Conservation (phyloP, 2,797 vertebrate genomes). For the Scyliorhinus canicula region DNA sequence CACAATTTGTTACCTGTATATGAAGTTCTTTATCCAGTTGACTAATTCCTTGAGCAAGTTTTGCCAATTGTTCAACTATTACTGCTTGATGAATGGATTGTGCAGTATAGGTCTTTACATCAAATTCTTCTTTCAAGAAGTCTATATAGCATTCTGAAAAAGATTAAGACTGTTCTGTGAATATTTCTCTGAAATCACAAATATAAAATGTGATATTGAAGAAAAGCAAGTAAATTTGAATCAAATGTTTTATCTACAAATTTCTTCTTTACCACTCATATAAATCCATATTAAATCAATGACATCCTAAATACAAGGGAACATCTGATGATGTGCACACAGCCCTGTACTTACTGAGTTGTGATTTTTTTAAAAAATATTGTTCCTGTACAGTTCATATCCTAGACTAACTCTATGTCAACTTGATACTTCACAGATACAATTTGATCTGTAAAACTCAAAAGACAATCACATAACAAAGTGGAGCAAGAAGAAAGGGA, state of each 20-base stretch:
- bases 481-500: not conserved
- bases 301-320: too few relatives aligned
- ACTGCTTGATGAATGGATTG: constrained; percentile 89
- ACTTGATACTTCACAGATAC: not conserved
- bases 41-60: constrained; percentile 90
- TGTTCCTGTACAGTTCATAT: not conserved
- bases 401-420: not conserved
- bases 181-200: not conserved
- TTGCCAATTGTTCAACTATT: constrained; percentile 86
- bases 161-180: not conserved
- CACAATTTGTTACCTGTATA: constrained; percentile 67
- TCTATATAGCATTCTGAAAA: constrained; percentile 76
- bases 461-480: not conserved
- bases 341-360: not conserved
- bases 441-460: not conserved
- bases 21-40: constrained; percentile 95
- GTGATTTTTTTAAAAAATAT: not conserved
- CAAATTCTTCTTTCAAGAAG: constrained; percentile 81
- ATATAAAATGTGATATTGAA: not conserved
- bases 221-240: not conserved
- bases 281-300: too few relatives aligned
- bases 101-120: constrained; percentile 87
- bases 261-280: too few relatives aligned
- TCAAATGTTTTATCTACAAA: not conserved
- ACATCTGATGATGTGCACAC: not conserved